Evolutionary conservation across 2,113 vertebrate species (phyloP).

Genomic region (Mesembrinibis cayennensis): DNA sequence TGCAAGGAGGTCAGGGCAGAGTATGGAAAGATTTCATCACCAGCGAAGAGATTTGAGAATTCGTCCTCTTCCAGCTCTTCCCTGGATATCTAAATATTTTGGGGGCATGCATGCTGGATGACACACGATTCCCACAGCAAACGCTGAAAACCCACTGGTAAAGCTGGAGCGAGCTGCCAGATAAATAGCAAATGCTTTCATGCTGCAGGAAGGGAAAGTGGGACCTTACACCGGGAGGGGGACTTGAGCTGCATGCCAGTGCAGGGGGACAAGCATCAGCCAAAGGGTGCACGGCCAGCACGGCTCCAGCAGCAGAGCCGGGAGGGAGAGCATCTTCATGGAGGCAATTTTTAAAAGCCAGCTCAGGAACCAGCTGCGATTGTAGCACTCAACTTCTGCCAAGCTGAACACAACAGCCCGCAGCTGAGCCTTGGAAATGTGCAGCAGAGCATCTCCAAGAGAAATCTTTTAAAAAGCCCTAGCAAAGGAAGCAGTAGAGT

Average conservation of each 20-base stretch:
- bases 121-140: not conserved
- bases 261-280: not conserved
- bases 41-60: not conserved
- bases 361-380: not conserved
- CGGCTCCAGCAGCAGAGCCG: not conserved
- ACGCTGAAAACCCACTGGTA: not conserved
- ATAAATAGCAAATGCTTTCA: not conserved
- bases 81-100: not conserved
- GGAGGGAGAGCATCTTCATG: not conserved
- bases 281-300: not conserved
- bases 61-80: not conserved
- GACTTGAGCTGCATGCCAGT: not conserved
- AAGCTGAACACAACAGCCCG: not conserved
- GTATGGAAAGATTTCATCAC: constrained; percentile 19
- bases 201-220: not conserved
- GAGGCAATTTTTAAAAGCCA: not conserved
- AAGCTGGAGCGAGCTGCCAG: not conserved
- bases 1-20: not conserved
- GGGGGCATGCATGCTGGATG: fast-evolving
- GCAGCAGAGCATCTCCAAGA: constrained; percentile 11
- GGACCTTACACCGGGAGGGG: not conserved
- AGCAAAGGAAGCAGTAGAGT: not conserved
- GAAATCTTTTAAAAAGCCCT: not conserved
- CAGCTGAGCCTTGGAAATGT: constrained; percentile 16
- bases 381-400: not conserved